Evolutionary conservation across 2,113 vertebrate species (phyloP), one percentile per base, ranked within the genome.

Genomic region (Lates calcarifer): DNA sequence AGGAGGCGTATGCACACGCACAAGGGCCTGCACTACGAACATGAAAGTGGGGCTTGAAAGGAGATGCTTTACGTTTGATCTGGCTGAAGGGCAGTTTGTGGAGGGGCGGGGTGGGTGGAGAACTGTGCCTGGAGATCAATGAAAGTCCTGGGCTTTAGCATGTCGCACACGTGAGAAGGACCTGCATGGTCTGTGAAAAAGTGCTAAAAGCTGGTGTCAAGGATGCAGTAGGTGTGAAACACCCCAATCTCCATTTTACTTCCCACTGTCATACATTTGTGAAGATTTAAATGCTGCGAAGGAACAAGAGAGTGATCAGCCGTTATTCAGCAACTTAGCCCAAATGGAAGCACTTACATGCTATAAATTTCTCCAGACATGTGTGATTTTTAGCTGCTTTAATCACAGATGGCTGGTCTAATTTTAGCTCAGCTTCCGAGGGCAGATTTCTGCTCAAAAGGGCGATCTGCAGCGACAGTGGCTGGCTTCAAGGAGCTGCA

Each of bases 391-490:
- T 62, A 77, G 82, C 81, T 26, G 73, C 68, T 94, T 91, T 93
- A 92, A 94, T 94, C 94, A 90, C 91, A 94, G 91, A 92, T 82
- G 79, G 84, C 58, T 35, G 63, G 47, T 92, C 90, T 92, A 94
- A 93, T 84, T 95, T 90, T 93, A 92, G 87, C 87, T 37, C 47
- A n/a, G 80, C 84, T 43, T 91, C 85, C 71, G 74, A 87, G 82
- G 87, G 69, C 87, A 93, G 83, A 89, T 89, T 87, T 92, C 78
- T 83, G 74, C 63, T 72, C 41, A 79, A 91, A 90, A 79, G 55
- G 77, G 39, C 33, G 60, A 85, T 89, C 70, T 79, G 80, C 81
- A 81, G 82, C 31, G 26, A 64, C 18, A 74, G 65, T 8, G 77
- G 56, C 79, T 79, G 79, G 74, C 83, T 90, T 86, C 43, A 72